Conservation (phyloP, 1,140 invertebrate species). For the Pseudachorutes palmiensis region DNA sequence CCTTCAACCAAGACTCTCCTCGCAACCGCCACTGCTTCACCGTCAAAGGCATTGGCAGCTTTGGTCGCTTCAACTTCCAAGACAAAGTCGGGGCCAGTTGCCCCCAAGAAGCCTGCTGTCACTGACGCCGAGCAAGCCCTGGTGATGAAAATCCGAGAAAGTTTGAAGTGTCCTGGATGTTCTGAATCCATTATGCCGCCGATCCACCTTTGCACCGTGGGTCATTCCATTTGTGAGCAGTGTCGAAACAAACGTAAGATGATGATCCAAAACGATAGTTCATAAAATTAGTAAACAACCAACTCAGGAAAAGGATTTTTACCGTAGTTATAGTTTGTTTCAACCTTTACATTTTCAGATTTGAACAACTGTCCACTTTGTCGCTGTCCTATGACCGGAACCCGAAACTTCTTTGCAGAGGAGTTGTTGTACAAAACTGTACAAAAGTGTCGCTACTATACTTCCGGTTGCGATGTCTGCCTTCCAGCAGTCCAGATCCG, state of each 20-base stretch:
- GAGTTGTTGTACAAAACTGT: constrained; percentile 19
- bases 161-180: constrained; percentile 18
- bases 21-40: too few species aligned
- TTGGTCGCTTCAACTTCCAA: neutral
- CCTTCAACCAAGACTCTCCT: neutral
- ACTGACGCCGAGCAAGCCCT: constrained; percentile 12
- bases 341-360: neutral
- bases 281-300: too few species aligned
- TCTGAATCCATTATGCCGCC: constrained; percentile 16
- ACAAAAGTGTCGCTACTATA: constrained; percentile 14
- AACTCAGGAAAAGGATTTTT: too few species aligned
- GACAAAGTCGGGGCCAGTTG: neutral
- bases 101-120: neutral
- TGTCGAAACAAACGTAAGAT: constrained; percentile 11
- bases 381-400: neutral
- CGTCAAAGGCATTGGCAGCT: neutral
- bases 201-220: constrained; percentile 14
- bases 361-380: constrained; percentile 13
- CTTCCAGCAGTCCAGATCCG: constrained; percentile 14
- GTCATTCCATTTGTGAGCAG: constrained; percentile 14
- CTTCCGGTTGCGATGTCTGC: constrained; percentile 18
- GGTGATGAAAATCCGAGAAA: constrained; percentile 16
- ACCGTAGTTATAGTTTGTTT: neutral
- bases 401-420: constrained; percentile 23
- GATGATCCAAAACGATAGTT: neutral